Evolutionary conservation across 2,888 invertebrate species (phyloP).

Genomic region (Megaustenia siamemsis): DNA sequence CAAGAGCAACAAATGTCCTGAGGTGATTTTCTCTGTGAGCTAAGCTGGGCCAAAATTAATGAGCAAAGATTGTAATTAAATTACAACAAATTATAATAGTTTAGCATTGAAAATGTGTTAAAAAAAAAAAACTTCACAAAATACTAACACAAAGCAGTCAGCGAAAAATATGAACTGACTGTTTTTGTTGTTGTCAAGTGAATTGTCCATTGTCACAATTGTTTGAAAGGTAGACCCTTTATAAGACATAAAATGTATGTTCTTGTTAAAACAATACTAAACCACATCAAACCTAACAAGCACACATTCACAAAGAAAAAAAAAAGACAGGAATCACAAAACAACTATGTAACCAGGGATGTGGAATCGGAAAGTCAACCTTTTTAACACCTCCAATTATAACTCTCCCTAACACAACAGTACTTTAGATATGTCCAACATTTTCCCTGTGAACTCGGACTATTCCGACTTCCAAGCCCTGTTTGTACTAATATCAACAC

Average conservation of each 20-base stretch:
- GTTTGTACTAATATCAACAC: not conserved
- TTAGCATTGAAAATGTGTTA: too few species aligned
- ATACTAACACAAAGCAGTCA: not conserved
- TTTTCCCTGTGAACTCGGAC: too few species aligned
- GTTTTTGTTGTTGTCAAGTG: not conserved
- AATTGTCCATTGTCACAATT: constrained; percentile 44
- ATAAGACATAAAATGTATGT: not conserved
- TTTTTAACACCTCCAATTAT: too few species aligned
- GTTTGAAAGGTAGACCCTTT: constrained; percentile 25
- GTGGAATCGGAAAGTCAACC: too few species aligned
- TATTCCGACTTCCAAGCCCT: too few species aligned
- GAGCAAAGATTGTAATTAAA: not conserved
- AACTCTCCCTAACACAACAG: too few species aligned
- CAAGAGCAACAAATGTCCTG: constrained; percentile 30
- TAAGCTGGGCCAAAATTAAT: constrained; percentile 40
- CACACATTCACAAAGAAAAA: too few species aligned
- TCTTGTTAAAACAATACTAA: not conserved
- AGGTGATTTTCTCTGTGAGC: constrained; percentile 51
- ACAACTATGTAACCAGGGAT: too few species aligned
- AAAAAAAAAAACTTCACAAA: not conserved
- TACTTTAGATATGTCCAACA: too few species aligned
- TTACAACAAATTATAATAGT: not conserved
- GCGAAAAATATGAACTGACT: too few species aligned
- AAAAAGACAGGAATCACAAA: too few species aligned
- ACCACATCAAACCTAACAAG: too few species aligned